phyloP scores from a whole-genome alignment of 2,797 vertebrate species.

The Hoplostethus mediterraneus region DNA sequence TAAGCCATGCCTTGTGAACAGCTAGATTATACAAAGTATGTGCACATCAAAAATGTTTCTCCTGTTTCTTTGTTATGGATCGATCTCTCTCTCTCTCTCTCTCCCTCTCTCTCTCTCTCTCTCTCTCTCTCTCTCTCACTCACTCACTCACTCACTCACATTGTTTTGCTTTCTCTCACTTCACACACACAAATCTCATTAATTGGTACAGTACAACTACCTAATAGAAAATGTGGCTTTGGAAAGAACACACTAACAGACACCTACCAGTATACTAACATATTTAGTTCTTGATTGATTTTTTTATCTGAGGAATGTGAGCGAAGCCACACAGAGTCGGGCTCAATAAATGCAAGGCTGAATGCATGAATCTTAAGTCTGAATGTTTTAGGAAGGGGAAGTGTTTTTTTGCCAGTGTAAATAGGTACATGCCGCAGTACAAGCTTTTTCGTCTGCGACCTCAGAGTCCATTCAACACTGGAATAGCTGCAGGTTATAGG shows the following conservation, averaged over 20 bases:
- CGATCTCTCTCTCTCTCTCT: too few species aligned
- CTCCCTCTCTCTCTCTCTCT: too few species aligned
- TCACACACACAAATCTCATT: neutral
- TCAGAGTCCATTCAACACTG: constrained; percentile 72
- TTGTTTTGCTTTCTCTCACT: too few species aligned
- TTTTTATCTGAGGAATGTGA: neutral
- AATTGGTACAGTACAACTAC: too few species aligned
- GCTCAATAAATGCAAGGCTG: neutral
- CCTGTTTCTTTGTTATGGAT: too few species aligned
- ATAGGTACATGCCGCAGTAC: constrained; percentile 65
- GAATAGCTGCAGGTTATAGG: constrained; percentile 74
- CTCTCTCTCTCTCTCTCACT: too few species aligned
- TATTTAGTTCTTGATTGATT: too few species aligned
- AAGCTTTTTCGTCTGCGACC: constrained; percentile 63
- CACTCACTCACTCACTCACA: too few species aligned
- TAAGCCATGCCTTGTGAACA: too few species aligned
- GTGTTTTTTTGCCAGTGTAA: constrained; percentile 47
- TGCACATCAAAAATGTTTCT: too few species aligned
- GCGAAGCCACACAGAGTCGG: neutral
- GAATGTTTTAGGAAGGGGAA: neutral
- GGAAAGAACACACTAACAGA: neutral
- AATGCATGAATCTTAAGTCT: neutral
- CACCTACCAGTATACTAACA: too few species aligned
- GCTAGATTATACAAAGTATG: too few species aligned
- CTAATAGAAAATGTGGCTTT: neutral